These are phyloP conservation scores for Nannospalax galili DNA, from an alignment of 2,113 vertebrate genomes.

Conservation along the genomic window DNA sequence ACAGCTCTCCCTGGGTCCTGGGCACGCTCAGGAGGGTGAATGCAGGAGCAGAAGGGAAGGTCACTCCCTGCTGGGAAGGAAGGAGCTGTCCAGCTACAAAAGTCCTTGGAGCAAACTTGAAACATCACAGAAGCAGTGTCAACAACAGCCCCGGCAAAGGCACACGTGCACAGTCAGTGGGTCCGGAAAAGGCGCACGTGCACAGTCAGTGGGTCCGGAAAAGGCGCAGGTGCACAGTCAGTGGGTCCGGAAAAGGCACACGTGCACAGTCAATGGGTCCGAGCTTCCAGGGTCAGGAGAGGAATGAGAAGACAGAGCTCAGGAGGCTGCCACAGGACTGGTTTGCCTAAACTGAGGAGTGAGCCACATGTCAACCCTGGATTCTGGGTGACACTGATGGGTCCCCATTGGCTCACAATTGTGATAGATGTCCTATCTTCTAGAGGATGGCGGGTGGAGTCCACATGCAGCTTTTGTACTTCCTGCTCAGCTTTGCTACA, in stretches of 20 bases:
- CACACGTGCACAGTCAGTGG: no score
- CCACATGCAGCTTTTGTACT: no score
- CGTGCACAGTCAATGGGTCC: neutral
- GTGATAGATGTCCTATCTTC: neutral
- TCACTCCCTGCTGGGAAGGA: neutral
- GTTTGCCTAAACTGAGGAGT: neutral
- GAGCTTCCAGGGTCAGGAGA: neutral
- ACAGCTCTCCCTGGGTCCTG: neutral
- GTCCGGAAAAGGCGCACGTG: no score
- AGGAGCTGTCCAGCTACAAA: neutral
- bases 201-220: no score
- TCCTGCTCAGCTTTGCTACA: no score
- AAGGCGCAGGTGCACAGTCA: no score
- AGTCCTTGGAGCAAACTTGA: neutral
- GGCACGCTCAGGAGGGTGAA: neutral
- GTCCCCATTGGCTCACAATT: neutral
- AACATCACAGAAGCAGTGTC: neutral
- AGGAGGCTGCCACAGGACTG: neutral
- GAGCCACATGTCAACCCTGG: neutral
- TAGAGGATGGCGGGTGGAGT: neutral
- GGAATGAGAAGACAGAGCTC: neutral
- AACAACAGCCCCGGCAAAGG: neutral
- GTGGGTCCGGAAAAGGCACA: no score
- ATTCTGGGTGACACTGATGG: neutral
- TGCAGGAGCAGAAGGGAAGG: neutral